Evolutionary conservation across 2,113 vertebrate species (phyloP), one percentile per base, ranked within the genome.

Genomic region (Zeus faber): DNA sequence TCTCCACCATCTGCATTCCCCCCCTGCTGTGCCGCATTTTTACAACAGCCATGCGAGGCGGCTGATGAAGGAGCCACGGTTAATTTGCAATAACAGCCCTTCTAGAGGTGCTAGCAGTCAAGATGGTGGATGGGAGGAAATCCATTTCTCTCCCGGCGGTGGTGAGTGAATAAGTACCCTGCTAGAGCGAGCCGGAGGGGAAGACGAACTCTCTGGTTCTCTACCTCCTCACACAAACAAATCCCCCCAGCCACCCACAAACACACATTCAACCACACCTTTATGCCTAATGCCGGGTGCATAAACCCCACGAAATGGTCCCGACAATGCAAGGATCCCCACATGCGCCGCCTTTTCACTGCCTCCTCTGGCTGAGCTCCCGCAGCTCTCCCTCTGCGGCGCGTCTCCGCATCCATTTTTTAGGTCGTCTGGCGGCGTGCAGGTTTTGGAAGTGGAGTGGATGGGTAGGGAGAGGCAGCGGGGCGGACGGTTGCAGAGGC

Each of bases 391-490:
- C 22, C 57, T 60, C 51, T 49, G 62, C 60, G 67, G 74, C 77
- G 72, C 70, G 68, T 72, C 69, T 62, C 49, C 25, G 65, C 80
- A 86, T 87, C 64, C 62, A 74, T 88, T 80, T 81, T 83, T 84
- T 80, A 79, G 78, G 54, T 57, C n/a, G 40, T 62, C 59, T 69
- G 74, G 75, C 72, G 75, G 53, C 20, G 54, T 65, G 78, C 58
- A 57, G 69, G 58, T 74, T 76, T 73, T 81, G 73, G 64, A 75
- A 71, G 72, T 70, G 33, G 29, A 25, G 43, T 8, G 20, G 20
- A 49, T 57, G 55, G 44, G 41, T 44, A 37, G 62, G 29, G 37
- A 6, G 41, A 44, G 49, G 41, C 24, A 48, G 50, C 43, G 48
- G 24, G 48, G 50, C n/a, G 39, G 67, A 53, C 51, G 59, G 69